These are phyloP conservation scores for Steinernema scapterisci DNA, from an alignment of 2,888 invertebrate genomes.

Conservation along the genomic window DNA sequence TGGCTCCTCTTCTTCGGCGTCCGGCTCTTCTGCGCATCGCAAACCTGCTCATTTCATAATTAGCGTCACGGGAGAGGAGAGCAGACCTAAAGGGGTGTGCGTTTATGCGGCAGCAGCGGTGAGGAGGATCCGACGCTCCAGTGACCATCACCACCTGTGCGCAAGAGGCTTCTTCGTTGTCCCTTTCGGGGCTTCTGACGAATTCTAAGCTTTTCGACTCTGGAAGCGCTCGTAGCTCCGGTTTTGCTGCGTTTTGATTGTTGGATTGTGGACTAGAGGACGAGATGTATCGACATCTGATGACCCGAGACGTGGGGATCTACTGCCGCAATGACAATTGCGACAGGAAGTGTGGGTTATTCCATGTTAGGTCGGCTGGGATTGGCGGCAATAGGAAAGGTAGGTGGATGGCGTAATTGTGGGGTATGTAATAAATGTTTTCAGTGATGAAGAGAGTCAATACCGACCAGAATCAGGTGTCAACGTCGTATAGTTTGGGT, in stretches of 20 bases:
- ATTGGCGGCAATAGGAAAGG: not conserved
- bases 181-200: not conserved
- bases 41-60: slow-evolving; percentile 7
- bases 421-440: not conserved
- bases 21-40: not conserved
- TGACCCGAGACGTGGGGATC: slow-evolving; percentile 24
- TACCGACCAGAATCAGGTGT: not conserved
- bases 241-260: not conserved
- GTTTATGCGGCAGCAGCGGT: too few species aligned
- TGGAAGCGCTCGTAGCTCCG: too few species aligned
- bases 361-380: slow-evolving; percentile 21
- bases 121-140: not conserved
- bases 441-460: not conserved
- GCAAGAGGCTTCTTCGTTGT: not conserved
- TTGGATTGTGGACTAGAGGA: not conserved
- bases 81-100: too few species aligned
- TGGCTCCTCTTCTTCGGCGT: too few species aligned
- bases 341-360: not conserved
- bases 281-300: slow-evolving; percentile 19
- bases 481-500: not conserved
- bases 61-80: not conserved
- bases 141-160: not conserved
- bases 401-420: not conserved
- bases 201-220: too few species aligned
- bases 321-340: slow-evolving; percentile 15